Conservation (phyloP, 2,797 vertebrate species). For the Spinus pinus region DNA sequence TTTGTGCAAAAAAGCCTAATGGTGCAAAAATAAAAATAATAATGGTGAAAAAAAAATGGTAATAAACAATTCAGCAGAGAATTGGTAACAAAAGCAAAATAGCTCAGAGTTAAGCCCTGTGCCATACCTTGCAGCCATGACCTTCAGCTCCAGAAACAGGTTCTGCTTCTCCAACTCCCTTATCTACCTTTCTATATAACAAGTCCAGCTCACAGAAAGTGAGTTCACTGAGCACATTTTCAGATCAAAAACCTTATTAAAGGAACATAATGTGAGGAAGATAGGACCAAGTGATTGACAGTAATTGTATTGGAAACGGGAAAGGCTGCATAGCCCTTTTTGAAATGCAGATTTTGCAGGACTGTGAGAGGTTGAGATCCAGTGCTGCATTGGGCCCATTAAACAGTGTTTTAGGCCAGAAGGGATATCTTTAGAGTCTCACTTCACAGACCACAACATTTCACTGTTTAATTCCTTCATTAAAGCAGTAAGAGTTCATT, state of each 20-base stretch:
- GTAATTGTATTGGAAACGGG: not conserved
- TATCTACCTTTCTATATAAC: not conserved
- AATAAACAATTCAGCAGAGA: not conserved
- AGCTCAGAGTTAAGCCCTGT: not conserved
- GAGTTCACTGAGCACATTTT: not conserved
- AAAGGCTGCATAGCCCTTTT: not conserved
- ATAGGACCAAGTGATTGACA: conserved; percentile 8
- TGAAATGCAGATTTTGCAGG: conserved; percentile 16
- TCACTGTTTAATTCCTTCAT: conserved; percentile 40
- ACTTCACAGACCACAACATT: conserved; percentile 13
- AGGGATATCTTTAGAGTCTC: not conserved
- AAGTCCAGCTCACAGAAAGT: not conserved
- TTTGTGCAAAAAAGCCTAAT: not conserved
- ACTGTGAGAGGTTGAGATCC: not conserved
- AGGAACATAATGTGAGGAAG: conserved; percentile 13
- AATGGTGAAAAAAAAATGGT: not conserved
- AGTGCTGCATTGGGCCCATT: not conserved
- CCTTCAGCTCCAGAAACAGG: not conserved
- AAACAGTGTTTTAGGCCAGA: not conserved
- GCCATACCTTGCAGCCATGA: not conserved
- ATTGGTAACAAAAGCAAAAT: not conserved
- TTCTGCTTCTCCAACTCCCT: not conserved
- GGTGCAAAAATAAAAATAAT: not conserved
- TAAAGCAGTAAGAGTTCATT: conserved; percentile 14
- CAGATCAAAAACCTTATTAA: conserved; percentile 44